phyloP scores from a whole-genome alignment of 2,888 invertebrate species.

The Achlya flavicornis region DNA sequence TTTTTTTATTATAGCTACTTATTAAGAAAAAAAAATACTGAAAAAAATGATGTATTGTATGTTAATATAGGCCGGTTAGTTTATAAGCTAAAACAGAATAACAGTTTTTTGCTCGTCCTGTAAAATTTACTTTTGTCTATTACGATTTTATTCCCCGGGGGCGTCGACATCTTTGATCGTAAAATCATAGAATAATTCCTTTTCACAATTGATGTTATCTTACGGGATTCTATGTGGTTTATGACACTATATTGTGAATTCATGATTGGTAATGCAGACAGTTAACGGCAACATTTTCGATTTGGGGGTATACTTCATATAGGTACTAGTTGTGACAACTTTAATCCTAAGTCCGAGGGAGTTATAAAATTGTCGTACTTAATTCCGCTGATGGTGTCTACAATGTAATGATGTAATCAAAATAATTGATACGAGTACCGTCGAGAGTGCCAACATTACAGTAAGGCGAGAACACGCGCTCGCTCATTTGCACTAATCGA shows the following conservation, averaged over 20 bases:
- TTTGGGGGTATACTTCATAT: too few species aligned
- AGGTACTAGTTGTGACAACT: not conserved
- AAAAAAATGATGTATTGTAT: too few species aligned
- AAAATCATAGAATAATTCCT: not conserved
- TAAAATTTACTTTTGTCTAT: too few species aligned
- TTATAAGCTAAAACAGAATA: too few species aligned
- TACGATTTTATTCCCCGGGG: too few species aligned
- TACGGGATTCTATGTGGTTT: not conserved
- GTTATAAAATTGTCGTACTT: not conserved
- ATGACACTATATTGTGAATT: not conserved
- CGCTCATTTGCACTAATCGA: constrained; percentile 63
- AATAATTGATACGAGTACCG: constrained; percentile 15
- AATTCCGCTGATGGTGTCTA: constrained; percentile 1
- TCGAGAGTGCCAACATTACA: constrained; percentile 21
- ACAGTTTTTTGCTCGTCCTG: too few species aligned
- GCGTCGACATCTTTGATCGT: not conserved
- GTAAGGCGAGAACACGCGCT: constrained; percentile 47
- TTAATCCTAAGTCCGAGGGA: not conserved
- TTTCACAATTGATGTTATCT: not conserved
- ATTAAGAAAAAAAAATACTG: too few species aligned
- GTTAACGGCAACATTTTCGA: too few species aligned
- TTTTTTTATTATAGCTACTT: too few species aligned
- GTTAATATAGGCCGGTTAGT: too few species aligned
- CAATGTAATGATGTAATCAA: constrained; percentile 13
- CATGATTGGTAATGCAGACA: not conserved